Evolutionary conservation across 1,140 invertebrate species (phyloP).

Genomic region (Drosophila repleta): DNA sequence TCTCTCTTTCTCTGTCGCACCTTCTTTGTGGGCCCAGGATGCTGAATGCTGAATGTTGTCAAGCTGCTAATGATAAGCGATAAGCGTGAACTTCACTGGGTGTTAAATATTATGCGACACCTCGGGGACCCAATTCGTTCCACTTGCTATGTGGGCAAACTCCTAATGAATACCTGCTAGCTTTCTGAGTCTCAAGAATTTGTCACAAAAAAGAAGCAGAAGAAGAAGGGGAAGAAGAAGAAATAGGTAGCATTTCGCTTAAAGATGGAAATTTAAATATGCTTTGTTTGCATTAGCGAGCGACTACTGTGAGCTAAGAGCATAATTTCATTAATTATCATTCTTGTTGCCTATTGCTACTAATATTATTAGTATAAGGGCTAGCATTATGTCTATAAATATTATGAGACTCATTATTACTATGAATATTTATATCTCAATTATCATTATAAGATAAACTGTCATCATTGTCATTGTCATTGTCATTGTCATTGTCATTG

Average conservation of each 20-base stretch:
- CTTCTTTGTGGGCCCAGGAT: not conserved
- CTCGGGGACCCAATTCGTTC: conserved; percentile 42
- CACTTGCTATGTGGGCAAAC: conserved; percentile 9
- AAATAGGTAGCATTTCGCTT: not conserved
- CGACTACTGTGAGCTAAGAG: too few species aligned
- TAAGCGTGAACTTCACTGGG: conserved; percentile 46
- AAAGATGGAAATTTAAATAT: not conserved
- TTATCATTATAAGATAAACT: too few species aligned
- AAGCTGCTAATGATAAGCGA: conserved; percentile 55
- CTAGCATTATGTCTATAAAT: too few species aligned
- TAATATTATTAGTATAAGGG: too few species aligned
- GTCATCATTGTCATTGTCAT: too few species aligned
- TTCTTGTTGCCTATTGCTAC: too few species aligned
- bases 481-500: too few species aligned
- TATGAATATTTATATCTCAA: too few species aligned
- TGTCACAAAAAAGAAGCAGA: not conserved
- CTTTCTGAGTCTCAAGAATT: not conserved
- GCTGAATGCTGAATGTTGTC: conserved; percentile 6
- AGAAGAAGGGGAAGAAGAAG: not conserved
- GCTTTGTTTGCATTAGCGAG: not conserved
- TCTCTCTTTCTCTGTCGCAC: not conserved
- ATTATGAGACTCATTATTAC: too few species aligned
- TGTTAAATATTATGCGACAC: conserved; percentile 55
- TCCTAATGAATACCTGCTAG: conserved; percentile 14
- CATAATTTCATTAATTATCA: too few species aligned